Evolutionary conservation across 2,797 vertebrate genomes (phyloP), one percentile per base, ranked within the genome.

Genomic region (Crocidura indochinensis): DNA sequence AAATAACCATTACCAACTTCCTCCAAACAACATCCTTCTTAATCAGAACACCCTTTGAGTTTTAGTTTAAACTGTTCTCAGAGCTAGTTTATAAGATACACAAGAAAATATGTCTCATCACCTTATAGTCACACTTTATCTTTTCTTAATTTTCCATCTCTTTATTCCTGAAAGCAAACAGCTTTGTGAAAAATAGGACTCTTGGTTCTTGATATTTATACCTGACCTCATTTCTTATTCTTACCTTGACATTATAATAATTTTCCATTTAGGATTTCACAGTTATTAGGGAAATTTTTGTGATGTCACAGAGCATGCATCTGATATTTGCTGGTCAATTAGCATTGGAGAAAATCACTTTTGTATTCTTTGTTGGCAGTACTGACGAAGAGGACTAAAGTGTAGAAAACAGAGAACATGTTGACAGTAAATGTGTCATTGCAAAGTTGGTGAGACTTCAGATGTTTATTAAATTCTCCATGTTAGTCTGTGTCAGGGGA

Each of bases 401-500:
- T 6, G 6, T 10, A 0, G 0, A 53, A 93, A 95, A 19, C 6
- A 15, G 47, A 60, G 27, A 74, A 94, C 77, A 38, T 94, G 56
- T 89, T 93, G 87, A 91, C n/a, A 68, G 62, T 0, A 6, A 31
- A 67, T 91, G 94, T 96, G 87, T 38, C 96, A 87, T 95, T 97
- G 95, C 96, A 84, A 85, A 91, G 91, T 95, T 93, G 87, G 8
- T 38, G 84, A 91, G 94, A 80, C 31, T 22, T 56, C 69, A 20
- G 87, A 80, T 94, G 71, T 88, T 96, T 94, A 86, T 68, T 0
- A 12, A 93, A 86, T 92, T 91, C 65, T 0, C 79, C 80, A 47
- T 38, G 20, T 79, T 94, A 82, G 84, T 84, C 56, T 91, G 49
- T 94, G 94, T 95, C 80, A 90, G 79, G 87, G 80, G 95, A 95